Base-by-base conservation (phyloP, 1,140 invertebrate genomes). In the Drosophila equinoxialis region DNA sequence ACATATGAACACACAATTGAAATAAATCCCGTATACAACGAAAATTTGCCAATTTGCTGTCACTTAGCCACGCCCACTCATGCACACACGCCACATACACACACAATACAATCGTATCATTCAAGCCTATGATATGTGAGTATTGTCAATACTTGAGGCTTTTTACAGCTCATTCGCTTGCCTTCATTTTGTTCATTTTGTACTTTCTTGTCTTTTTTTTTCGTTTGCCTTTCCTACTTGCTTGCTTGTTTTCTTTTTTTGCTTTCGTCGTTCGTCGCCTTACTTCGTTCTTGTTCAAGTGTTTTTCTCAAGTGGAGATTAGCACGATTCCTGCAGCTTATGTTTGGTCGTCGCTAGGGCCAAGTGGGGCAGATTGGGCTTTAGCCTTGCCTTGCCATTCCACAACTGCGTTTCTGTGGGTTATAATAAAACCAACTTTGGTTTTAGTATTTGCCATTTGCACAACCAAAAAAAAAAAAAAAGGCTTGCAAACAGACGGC, bases 81-180 rank as follows among this genome's bases (percentile, higher is more conserved):
- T 68, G 67, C 68, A 82, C 79, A 77, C 75, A 54, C 74, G 63
- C 51, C 68, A 82, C 79, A 77, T 72, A 54, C 74, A 41, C 26
- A 57, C 51, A 70, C 71, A 2, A 37, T 7, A 51, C 45, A 51
- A 51, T 60, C 60, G 66, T 77, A 79, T 86, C 74, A 77, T 85
- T 85, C 74, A 74, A 65, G 77, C 57, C 58, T 59, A 61, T 48
- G 65, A 45, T 33, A 42, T 37, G 55, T 62, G 67, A 68, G 76
- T 76, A 87, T 87, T 86, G 82, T 86, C 82, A 87, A 86, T 86
- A 87, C 82, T 86, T 87, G 79, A 87, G 82, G 80, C 80, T 87
- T 87, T 87, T 87, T 87, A 84, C 83, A 87, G 83, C 84, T 89
- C 83, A 87, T 79, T 79, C 76, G 60, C 59, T 51, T 51, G 45